A percentile compares a stretch with the other conserved stretches of the same genome.
Conservation (phyloP, 2,113 vertebrate genomes). For the Corydoras sp. region DNA sequence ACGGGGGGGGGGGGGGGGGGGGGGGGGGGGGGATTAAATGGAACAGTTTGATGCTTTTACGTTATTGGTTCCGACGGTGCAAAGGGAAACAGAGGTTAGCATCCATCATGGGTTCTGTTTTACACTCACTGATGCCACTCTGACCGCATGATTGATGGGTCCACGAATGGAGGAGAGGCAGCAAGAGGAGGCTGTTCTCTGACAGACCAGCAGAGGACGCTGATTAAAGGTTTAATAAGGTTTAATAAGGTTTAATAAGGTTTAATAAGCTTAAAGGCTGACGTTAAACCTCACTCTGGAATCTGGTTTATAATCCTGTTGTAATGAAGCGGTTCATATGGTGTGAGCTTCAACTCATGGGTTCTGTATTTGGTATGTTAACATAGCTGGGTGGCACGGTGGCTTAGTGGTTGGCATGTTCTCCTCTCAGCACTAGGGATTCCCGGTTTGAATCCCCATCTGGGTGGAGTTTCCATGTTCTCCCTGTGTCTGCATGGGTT, state of each 20-base stretch:
- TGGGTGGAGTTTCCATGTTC: too few relatives aligned
- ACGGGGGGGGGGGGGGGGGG: conserved; percentile 23
- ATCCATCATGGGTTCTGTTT: conserved; percentile 72
- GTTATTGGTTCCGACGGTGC: conserved; percentile 66
- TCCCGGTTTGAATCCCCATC: too few relatives aligned
- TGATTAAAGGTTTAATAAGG: not conserved
- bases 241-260: too few relatives aligned
- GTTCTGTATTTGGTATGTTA: too few relatives aligned
- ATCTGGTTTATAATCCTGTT: too few relatives aligned
- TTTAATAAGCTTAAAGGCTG: not conserved
- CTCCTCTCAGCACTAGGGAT: too few relatives aligned
- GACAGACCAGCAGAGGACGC: conserved; percentile 1
- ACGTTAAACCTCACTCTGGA: too few relatives aligned
- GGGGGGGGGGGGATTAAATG: conserved; percentile 37
- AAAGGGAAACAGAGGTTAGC: conserved; percentile 68
- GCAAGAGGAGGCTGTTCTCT: conserved; percentile 15
- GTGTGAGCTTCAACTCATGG: too few relatives aligned
- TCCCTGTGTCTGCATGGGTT: too few relatives aligned
- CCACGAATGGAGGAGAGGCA: conserved; percentile 25
- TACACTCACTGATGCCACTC: conserved; percentile 67
- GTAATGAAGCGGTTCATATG: too few relatives aligned
- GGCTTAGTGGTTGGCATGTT: too few relatives aligned
- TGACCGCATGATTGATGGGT: conserved; percentile 59
- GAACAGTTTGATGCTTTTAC: conserved; percentile 59
- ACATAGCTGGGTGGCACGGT: too few relatives aligned